Conservation (phyloP, 2,113 vertebrate genomes). For the Phrynocephalus versicolor region DNA sequence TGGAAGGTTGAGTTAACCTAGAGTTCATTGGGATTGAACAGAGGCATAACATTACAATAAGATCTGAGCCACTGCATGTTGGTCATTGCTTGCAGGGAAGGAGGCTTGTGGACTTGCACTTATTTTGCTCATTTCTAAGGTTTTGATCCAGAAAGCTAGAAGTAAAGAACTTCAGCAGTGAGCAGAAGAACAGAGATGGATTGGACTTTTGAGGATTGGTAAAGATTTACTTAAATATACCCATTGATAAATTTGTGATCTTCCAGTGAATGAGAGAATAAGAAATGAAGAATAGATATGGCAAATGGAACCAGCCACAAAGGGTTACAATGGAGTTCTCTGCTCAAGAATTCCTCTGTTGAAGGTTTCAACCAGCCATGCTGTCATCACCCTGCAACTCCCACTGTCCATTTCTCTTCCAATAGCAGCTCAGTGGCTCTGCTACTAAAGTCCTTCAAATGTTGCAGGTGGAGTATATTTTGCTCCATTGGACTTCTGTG, state of each 20-base stretch:
- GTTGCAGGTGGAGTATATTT: background rate
- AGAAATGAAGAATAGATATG: background rate
- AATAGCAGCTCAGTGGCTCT: background rate
- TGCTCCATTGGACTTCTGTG: background rate
- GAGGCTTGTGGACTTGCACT: background rate
- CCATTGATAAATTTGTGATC: background rate
- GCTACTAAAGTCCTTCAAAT: background rate
- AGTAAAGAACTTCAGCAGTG: too few relatives aligned
- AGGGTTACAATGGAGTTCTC: background rate
- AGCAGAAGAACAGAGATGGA: too few relatives aligned
- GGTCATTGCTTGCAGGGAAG: too few relatives aligned
- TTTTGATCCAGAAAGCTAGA: background rate
- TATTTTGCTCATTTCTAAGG: background rate
- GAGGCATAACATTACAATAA: too few relatives aligned
- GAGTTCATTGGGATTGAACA: too few relatives aligned
- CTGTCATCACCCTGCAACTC: background rate
- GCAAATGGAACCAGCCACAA: background rate
- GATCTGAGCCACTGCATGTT: too few relatives aligned
- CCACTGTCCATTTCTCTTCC: background rate
- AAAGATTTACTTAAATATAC: too few relatives aligned
- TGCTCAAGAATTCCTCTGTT: background rate
- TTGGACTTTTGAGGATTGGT: too few relatives aligned
- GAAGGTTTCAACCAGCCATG: background rate
- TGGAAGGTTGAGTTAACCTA: too few relatives aligned
- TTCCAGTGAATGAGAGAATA: background rate